Conservation (phyloP, 2,113 vertebrate genomes). For the Beaufortia kweichowensis region DNA sequence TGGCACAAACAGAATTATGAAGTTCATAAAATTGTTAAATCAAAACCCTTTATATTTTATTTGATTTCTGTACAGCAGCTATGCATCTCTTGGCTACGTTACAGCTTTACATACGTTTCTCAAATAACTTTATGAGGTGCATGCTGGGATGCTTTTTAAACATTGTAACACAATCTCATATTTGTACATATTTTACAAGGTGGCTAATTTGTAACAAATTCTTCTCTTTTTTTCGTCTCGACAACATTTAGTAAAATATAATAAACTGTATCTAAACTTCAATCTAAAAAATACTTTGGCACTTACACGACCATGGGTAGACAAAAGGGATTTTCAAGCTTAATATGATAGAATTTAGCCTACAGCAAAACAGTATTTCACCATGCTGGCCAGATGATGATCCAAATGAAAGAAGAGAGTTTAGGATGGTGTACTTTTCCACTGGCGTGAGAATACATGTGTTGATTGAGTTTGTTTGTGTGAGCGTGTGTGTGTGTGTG, state of each 20-base stretch:
- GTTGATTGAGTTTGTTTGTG: constrained; percentile 24
- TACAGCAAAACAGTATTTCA: constrained; percentile 11
- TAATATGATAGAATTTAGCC: neutral
- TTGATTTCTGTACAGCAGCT: no score
- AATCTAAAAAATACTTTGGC: neutral
- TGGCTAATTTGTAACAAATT: no score
- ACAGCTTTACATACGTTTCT: no score
- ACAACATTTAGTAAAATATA: neutral
- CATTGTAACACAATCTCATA: no score
- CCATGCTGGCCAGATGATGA: neutral
- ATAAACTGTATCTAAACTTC: neutral
- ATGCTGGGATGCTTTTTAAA: no score
- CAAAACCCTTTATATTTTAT: no score
- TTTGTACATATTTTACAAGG: no score
- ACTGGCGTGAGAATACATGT: neutral
- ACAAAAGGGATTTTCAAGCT: neutral
- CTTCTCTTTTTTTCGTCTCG: no score
- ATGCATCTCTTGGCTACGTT: no score
- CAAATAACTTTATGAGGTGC: no score
- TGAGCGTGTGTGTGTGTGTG: neutral
- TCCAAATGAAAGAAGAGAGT: neutral
- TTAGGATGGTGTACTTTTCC: neutral
- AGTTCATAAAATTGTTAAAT: no score
- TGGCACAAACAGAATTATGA: no score
- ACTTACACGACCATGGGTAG: neutral